phyloP scores from a whole-genome alignment of 1,140 invertebrate species.

The Steinernema feltiae region DNA sequence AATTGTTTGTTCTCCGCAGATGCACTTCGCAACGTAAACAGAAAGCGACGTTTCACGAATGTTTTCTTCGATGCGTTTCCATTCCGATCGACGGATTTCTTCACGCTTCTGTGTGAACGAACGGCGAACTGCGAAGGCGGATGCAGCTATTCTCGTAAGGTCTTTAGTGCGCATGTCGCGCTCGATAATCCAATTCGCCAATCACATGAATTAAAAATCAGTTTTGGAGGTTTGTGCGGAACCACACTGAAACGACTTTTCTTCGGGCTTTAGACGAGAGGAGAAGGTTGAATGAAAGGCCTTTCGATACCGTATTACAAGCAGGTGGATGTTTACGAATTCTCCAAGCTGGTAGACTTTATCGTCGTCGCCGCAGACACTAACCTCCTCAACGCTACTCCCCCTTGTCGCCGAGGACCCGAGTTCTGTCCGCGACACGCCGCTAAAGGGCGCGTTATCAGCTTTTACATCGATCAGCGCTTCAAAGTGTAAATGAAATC shows the following conservation, averaged over 20 bases:
- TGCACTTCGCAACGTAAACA: too few relatives aligned
- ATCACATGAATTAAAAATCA: too few relatives aligned
- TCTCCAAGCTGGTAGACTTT: background rate
- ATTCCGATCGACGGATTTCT: background rate
- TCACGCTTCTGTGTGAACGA: background rate
- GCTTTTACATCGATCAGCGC: constrained; percentile 4
- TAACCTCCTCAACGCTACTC: background rate
- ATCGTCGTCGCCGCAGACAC: background rate
- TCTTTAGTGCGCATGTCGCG: too few relatives aligned
- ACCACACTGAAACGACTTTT: too few relatives aligned
- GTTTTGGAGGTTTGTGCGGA: too few relatives aligned
- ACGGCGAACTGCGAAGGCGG: background rate
- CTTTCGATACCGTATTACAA: too few relatives aligned
- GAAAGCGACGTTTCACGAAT: too few relatives aligned
- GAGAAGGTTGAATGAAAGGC: too few relatives aligned
- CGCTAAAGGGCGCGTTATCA: background rate
- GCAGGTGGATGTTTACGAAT: background rate
- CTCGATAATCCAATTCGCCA: too few relatives aligned
- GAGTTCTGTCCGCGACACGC: constrained; percentile 10
- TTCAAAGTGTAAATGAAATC: constrained; percentile 8
- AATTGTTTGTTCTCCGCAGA: too few relatives aligned
- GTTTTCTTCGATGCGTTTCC: background rate
- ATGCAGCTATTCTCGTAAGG: too few relatives aligned
- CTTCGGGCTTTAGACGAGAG: too few relatives aligned
- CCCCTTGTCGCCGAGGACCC: background rate